A percentile compares a stretch with the other conserved stretches of the same genome.
Evolutionary conservation across 1,140 invertebrate genomes (phyloP).

Genomic region (Brachionus koreanus): DNA sequence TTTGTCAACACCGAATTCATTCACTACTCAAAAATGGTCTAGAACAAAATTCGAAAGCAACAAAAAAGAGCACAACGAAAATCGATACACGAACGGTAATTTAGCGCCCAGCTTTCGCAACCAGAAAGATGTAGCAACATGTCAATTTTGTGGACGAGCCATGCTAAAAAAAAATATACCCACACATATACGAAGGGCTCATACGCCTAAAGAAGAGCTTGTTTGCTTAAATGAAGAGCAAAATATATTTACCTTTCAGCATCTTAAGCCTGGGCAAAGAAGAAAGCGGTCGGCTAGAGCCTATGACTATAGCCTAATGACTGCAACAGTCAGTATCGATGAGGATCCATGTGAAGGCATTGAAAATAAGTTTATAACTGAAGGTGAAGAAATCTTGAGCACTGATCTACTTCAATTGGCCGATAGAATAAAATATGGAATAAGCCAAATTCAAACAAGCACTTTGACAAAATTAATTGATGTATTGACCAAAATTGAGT

Average conservation of each 20-base stretch:
- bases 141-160: slow-evolving; percentile 39
- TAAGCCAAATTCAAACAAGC: slow-evolving; percentile 22
- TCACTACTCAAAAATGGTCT: not conserved
- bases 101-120: not conserved
- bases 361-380: slow-evolving; percentile 41
- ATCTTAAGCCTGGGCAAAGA: slow-evolving; percentile 30
- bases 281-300: slow-evolving; percentile 40
- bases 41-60: not conserved
- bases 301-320: slow-evolving; percentile 40
- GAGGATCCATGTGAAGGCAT: slow-evolving; percentile 41
- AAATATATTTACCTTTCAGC: slow-evolving; percentile 42
- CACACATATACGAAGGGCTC: slow-evolving; percentile 26
- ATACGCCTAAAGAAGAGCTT: slow-evolving; percentile 43
- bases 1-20: not conserved
- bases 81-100: not conserved
- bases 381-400: slow-evolving; percentile 42
- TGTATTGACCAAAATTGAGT: slow-evolving; percentile 23
- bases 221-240: slow-evolving; percentile 43
- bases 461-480: slow-evolving; percentile 31
- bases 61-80: slow-evolving; percentile 1
- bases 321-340: slow-evolving; percentile 37
- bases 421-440: slow-evolving; percentile 42
- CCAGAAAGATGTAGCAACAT: slow-evolving; percentile 27
- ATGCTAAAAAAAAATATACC: slow-evolving; percentile 44
- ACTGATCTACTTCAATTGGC: slow-evolving; percentile 35